Base-by-base conservation (phyloP, 1,140 invertebrate species). In the Calycopis cecrops region DNA sequence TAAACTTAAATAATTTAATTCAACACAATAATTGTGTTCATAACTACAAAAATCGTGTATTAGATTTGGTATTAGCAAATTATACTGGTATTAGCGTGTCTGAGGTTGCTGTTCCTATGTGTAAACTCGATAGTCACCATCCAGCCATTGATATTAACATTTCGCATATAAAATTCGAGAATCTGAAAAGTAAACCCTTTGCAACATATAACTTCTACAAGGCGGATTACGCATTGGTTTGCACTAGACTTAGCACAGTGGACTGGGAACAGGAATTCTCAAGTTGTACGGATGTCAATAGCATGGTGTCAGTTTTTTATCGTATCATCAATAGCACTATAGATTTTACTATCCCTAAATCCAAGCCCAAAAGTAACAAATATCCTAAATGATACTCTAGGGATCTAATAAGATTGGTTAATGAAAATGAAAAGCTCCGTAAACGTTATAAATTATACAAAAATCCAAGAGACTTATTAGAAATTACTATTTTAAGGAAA, bases 401-500 rank as follows among this genome's bases (percentile, higher is more conserved):
- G 14, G 11, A 9, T 8, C 11, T 57, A 28, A 42, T 57, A 8
- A 51, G 37, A 49, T 11, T 56, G 10, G 50, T 51, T 28, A 40
- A 33, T 35, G 55, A 62, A 28, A 60, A 60, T 48, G 34, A 60
- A 21, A 52, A 52, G 48, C 48, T n/a, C 8, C 8, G 1, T 44
- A 35, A 28, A 6, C 49, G 40, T 35, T 18, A 60, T 52, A 55
- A 60, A 55, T 11, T 54, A 55, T 40, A 28, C 21, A 48, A 47
- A 10, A 60, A 63, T 38, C 59, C 62, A 0, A 35, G 60, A 48
- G 59, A 64, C 16, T 4, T 44, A 40, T 11, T 65, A 6, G 62
- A 57, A 55, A 12, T 61, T 21, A 28, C 57, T 8, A n/a, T 57
- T 11, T 6, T 52, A 9, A 57, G 47, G 11, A 59, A 60, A 50